Base-by-base conservation (phyloP, 2,113 vertebrate species). In the Apteryx mantelli region DNA sequence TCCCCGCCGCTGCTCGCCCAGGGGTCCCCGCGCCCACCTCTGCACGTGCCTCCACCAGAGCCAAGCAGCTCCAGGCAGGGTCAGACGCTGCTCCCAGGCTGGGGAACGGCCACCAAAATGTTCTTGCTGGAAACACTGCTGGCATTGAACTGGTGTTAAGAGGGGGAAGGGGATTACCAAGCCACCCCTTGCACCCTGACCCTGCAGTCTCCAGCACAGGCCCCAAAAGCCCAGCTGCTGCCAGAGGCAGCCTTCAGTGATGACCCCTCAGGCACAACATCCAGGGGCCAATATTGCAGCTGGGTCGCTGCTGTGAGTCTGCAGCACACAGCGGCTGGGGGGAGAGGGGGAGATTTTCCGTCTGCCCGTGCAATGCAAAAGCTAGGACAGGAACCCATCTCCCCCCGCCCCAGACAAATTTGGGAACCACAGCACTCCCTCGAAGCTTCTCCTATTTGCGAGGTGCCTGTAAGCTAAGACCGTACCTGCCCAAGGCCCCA, bases 401-500 rank as follows among this genome's bases (percentile, higher is more conserved):
- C 26, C 3, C 10, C 28, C 17, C 8, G 66, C 25, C 36, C 16
- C 40, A 85, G 58, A 50, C 38, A 22, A 38, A 12, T 6, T 1
- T 5, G 82, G 46, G 11, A 69, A 30, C 12, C 36, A 16, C 52
- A 84, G 22, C 11, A 12, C 30, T 18, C 28, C 32, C 34, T 63
- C 34, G 24, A 92, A 78, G 20, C 11, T 70, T 60, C 56, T 81
- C 42, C 25, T 55, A 17, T 66, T 76, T 69, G 28, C 25, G 68
- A 46, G 4, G 8, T 0, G 0, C 30, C 30, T 34, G 20, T 50
- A 68, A 86, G 11, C 30, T 36, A 8, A 11, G 40, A 18, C 18
- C 21, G 2, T 0, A 1, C 9, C 12, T 82, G 48, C 7, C 30
- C 50, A 74, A 63, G 52, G 36, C 5, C 9, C 4, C 0, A 0